phyloP scores from a whole-genome alignment of 2,113 vertebrate species.

The mouse (Mus musculus) region DNA sequence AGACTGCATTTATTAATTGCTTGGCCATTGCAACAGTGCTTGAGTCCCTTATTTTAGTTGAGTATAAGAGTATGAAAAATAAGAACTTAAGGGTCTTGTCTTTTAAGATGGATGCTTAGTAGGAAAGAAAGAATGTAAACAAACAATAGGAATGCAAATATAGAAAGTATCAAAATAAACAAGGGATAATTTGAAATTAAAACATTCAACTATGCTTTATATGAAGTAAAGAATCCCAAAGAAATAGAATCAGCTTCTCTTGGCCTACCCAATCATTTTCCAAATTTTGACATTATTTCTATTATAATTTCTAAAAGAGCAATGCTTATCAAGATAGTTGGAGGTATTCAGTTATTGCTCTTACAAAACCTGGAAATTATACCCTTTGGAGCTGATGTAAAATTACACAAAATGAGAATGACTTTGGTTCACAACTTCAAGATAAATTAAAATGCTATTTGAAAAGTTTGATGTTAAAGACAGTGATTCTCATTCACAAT shows the following conservation, averaged over 20 bases:
- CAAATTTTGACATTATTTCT: background rate
- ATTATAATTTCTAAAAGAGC: constrained; percentile 28
- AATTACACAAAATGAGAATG: background rate
- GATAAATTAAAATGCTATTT: constrained; percentile 28
- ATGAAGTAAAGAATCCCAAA: constrained; percentile 29
- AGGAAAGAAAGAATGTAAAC: constrained; percentile 23
- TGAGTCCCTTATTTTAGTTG: background rate
- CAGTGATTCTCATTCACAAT: constrained; percentile 5
- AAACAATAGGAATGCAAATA: constrained; percentile 60
- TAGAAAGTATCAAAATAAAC: constrained; percentile 30
- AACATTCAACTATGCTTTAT: constrained; percentile 6
- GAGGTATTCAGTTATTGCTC: background rate
- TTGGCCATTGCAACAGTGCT: background rate
- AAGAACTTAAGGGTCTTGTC: background rate
- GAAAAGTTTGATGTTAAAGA: constrained; percentile 2
- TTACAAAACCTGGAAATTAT: constrained; percentile 16
- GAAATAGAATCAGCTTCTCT: background rate
- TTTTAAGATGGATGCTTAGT: constrained; percentile 23
- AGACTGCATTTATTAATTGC: background rate
- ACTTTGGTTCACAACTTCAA: constrained; percentile 25
- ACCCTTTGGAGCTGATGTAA: background rate
- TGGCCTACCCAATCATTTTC: background rate
- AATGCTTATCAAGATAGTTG: background rate
- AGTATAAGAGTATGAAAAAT: background rate
- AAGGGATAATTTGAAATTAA: constrained; percentile 32